Evolutionary conservation across 2,888 invertebrate species (phyloP).

Genomic region (Allygus modestus): DNA sequence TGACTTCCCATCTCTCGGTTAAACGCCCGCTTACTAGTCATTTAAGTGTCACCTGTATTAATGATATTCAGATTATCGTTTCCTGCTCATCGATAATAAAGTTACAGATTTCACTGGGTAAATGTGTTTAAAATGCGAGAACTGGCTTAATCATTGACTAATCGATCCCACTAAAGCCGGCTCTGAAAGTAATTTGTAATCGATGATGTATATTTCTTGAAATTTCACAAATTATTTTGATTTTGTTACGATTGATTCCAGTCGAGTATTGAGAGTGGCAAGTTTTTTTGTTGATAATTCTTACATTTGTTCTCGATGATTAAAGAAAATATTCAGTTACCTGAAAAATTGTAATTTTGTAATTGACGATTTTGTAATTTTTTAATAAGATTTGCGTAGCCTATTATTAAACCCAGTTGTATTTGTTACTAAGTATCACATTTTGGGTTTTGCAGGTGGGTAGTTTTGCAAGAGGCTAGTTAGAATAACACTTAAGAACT

Average conservation of each 20-base stretch:
- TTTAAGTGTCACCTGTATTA: conserved; percentile 42
- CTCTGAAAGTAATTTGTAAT: not conserved
- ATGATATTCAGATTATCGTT: conserved; percentile 35
- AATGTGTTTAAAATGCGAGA: not conserved
- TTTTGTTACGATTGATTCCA: not conserved
- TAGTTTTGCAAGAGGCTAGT: not conserved
- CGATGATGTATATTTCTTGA: conserved; percentile 23
- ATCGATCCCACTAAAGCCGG: not conserved
- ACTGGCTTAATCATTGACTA: not conserved
- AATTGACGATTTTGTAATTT: not conserved
- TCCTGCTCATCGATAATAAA: conserved; percentile 21
- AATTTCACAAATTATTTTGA: not conserved
- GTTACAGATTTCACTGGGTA: conserved; percentile 7
- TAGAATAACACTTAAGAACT: not conserved
- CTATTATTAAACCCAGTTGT: not conserved
- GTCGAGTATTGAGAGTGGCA: not conserved
- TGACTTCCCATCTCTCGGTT: conserved; percentile 94
- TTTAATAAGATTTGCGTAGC: not conserved
- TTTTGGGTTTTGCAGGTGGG: conserved; percentile 2
- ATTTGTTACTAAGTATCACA: not conserved
- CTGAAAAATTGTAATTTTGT: not conserved
- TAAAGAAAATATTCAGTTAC: not conserved
- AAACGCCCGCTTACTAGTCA: conserved; percentile 55
- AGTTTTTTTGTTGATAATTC: not conserved
- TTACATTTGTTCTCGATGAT: not conserved